phyloP scores from a whole-genome alignment of 1,140 invertebrate species.

The Drosophila willistoni region DNA sequence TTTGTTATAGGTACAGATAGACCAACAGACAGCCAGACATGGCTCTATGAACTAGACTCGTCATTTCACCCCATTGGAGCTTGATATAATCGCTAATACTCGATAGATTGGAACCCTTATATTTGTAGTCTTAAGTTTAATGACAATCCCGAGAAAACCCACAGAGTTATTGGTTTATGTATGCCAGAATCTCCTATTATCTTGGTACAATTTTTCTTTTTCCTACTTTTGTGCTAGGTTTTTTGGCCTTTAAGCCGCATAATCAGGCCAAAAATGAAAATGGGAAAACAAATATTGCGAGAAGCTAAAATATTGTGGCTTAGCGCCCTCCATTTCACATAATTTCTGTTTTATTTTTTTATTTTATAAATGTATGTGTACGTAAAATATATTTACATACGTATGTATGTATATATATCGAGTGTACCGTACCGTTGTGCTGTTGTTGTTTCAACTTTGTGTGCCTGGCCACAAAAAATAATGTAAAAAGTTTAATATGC shows the following conservation, averaged over 20 bases:
- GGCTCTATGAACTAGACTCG: too few relatives aligned
- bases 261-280: conserved; percentile 27
- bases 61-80: too few relatives aligned
- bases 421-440: conserved; percentile 17
- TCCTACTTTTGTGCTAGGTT: background rate
- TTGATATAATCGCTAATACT: too few relatives aligned
- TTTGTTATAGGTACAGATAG: too few relatives aligned
- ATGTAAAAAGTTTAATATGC: conserved; percentile 79
- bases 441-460: conserved; percentile 56
- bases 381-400: background rate
- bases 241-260: background rate
- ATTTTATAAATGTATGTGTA: background rate
- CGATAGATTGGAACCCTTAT: too few relatives aligned
- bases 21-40: too few relatives aligned
- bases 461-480: conserved; percentile 72
- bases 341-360: conserved; percentile 17
- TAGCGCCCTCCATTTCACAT: conserved; percentile 23
- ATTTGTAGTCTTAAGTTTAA: too few relatives aligned
- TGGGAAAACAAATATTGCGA: conserved; percentile 29
- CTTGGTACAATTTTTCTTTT: background rate
- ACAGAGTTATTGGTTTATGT: too few relatives aligned
- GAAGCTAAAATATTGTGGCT: conserved; percentile 27
- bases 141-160: too few relatives aligned
- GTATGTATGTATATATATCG: background rate
- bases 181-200: background rate